Evolutionary conservation across 2,113 vertebrate species (phyloP).

Genomic region (Myiozetetes cayanensis): DNA sequence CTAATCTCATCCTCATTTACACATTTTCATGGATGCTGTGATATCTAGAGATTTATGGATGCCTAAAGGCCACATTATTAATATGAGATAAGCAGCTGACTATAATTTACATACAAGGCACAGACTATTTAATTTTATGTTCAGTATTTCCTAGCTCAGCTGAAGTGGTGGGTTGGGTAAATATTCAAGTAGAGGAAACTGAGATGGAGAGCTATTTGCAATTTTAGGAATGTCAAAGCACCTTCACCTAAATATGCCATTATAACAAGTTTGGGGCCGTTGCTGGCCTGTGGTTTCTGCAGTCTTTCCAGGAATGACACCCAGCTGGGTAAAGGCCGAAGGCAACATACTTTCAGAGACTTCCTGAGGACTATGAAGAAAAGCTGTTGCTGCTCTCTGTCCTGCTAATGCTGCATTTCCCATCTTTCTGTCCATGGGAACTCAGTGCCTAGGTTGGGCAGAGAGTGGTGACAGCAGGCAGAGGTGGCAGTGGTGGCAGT

Average conservation of each 20-base stretch:
- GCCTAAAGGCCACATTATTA: neutral
- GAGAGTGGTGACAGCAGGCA: neutral
- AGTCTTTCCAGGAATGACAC: slow-evolving; percentile 48
- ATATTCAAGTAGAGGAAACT: slow-evolving; percentile 46
- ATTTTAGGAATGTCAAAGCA: slow-evolving; percentile 54
- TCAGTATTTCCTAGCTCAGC: slow-evolving; percentile 44
- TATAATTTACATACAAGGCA: neutral
- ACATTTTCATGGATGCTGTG: neutral
- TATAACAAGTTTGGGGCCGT: slow-evolving; percentile 12
- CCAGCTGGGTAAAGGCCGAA: slow-evolving; percentile 2
- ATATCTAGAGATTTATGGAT: neutral
- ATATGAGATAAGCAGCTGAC: slow-evolving; percentile 37
- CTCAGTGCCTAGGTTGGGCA: neutral
- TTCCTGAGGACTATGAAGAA: neutral
- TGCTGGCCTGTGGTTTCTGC: slow-evolving; percentile 13
- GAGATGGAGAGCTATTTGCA: slow-evolving; percentile 46
- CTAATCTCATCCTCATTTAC: slow-evolving; percentile 5
- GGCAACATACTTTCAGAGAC: neutral
- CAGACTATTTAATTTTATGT: slow-evolving; percentile 27
- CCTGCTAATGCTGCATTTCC: neutral
- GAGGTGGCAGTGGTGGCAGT: neutral
- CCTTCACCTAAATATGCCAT: slow-evolving; percentile 39
- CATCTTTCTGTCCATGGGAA: neutral
- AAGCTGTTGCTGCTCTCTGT: neutral
- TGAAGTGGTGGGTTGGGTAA: slow-evolving; percentile 55